phyloP scores from a whole-genome alignment of 2,888 invertebrate species.

The Antitype chi region DNA sequence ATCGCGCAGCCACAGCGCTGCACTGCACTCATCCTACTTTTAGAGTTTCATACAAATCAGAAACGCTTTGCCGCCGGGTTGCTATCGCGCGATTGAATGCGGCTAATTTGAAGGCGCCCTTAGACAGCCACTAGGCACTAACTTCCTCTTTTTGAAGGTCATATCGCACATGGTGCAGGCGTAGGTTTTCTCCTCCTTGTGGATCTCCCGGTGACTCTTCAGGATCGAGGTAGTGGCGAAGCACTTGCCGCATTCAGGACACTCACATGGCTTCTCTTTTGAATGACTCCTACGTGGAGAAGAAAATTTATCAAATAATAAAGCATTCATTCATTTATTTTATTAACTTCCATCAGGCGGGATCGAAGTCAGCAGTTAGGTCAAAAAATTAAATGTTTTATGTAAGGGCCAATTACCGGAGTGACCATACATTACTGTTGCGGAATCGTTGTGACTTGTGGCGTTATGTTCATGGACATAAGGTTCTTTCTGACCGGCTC shows the following conservation, averaged over 20 bases:
- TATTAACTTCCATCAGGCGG: background rate
- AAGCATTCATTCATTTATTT: background rate
- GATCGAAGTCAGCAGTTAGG: background rate
- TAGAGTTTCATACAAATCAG: background rate
- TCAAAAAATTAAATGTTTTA: too few species aligned
- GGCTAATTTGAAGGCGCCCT: background rate
- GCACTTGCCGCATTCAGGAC: constrained; percentile 78
- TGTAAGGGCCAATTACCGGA: too few species aligned
- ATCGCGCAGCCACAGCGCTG: background rate
- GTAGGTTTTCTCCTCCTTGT: constrained; percentile 73
- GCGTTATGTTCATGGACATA: too few species aligned
- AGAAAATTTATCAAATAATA: background rate
- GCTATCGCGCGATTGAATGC: background rate
- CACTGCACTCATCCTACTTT: background rate
- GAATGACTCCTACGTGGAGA: constrained; percentile 80
- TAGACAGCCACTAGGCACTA: constrained; percentile 39
- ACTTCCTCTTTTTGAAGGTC: constrained; percentile 79
- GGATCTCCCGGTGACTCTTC: constrained; percentile 79
- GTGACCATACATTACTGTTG: too few species aligned
- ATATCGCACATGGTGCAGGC: constrained; percentile 79
- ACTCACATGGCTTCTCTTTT: constrained; percentile 83
- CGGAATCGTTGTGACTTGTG: too few species aligned
- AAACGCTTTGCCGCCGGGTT: background rate
- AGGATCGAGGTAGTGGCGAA: constrained; percentile 75
- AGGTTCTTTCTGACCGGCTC: too few species aligned